A percentile compares a stretch with the other conserved stretches of the same genome.
phyloP scores from a whole-genome alignment of 2,888 invertebrate genomes.

The Drosophila mayaguana region DNA sequence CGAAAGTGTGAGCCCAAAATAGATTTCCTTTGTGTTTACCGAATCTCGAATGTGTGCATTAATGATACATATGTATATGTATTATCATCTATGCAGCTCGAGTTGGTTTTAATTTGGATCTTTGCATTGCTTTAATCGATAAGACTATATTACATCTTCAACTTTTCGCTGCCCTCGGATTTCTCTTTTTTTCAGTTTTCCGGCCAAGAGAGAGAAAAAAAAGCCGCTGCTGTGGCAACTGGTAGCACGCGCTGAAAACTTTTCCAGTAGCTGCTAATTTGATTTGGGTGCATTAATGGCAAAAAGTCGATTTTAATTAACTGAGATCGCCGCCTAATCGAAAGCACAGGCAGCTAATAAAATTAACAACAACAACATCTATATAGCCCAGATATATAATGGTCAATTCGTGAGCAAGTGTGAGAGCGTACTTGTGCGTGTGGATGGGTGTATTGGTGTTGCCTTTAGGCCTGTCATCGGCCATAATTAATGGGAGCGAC shows the following conservation, averaged over 20 bases:
- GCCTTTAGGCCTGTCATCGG: conserved; percentile 73
- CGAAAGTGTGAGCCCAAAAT: too few species aligned
- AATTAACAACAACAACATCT: conserved; percentile 61
- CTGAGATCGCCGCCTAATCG: conserved; percentile 59
- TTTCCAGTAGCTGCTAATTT: conserved; percentile 63
- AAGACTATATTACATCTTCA: background rate
- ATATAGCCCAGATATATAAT: conserved; percentile 6
- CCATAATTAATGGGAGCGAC: conserved; percentile 83
- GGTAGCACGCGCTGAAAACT: conserved; percentile 50
- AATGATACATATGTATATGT: too few species aligned
- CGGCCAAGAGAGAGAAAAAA: background rate
- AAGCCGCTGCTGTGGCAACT: conserved; percentile 45
- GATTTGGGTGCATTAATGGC: conserved; percentile 77
- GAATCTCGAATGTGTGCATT: too few species aligned
- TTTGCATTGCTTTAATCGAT: background rate
- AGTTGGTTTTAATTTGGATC: background rate
- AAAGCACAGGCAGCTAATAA: conserved; percentile 71
- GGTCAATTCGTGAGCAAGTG: background rate
- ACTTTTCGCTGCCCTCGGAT: background rate
- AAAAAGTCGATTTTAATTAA: conserved; percentile 81
- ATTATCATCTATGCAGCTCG: background rate
- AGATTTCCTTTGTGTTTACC: too few species aligned
- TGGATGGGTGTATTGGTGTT: background rate
- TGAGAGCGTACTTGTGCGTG: conserved; percentile 1
- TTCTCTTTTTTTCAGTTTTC: background rate